phyloP scores from a whole-genome alignment of 2,888 invertebrate species.

The Pseudococcus longispinus region DNA sequence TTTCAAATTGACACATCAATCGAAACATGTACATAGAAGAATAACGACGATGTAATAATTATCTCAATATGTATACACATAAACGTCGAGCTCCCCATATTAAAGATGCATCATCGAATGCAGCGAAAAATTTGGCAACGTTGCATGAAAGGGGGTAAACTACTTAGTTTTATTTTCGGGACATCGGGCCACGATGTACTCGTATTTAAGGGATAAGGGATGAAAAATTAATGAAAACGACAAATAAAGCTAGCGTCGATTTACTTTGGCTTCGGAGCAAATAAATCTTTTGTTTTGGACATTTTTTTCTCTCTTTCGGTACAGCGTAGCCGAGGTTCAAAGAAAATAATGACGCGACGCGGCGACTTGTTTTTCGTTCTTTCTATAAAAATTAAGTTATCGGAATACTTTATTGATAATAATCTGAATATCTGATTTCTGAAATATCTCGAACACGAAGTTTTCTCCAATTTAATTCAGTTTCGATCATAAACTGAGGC shows the following conservation, averaged over 20 bases:
- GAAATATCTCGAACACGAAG: too few species aligned
- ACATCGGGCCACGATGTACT: not conserved
- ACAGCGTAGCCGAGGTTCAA: not conserved
- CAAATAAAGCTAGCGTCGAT: not conserved
- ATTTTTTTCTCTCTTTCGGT: not conserved
- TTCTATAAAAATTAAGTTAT: too few species aligned
- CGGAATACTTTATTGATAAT: too few species aligned
- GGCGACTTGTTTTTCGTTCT: too few species aligned
- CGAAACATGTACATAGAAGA: not conserved
- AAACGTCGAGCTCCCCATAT: not conserved
- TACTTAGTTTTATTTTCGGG: not conserved
- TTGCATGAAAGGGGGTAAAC: not conserved
- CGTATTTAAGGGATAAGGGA: not conserved
- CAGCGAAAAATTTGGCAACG: not conserved
- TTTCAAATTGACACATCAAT: conserved; percentile 25
- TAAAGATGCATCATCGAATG: not conserved
- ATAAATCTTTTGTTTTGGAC: not conserved
- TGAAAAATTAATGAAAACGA: not conserved
- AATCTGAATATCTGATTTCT: too few species aligned
- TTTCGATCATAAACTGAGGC: too few species aligned
- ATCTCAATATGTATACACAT: not conserved
- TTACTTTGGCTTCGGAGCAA: not conserved
- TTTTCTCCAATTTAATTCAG: too few species aligned
- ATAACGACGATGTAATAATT: conserved; percentile 10
- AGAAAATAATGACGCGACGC: not conserved